Conservation (phyloP, 2,888 invertebrate genomes). For the Brassicogethes aeneus region DNA sequence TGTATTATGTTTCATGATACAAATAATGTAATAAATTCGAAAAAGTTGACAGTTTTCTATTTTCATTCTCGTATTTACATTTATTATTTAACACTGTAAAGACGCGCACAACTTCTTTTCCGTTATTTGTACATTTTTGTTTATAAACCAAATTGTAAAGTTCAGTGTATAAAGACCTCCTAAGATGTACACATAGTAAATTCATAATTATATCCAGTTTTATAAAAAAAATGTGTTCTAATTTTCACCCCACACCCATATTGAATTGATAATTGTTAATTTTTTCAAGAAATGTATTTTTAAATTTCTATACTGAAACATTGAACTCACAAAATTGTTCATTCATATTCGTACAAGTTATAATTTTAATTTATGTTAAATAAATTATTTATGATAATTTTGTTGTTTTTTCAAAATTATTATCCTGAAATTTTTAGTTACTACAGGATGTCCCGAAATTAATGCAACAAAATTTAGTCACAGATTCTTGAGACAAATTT, state of each 20-base stretch:
- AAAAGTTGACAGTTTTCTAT: constrained; percentile 17
- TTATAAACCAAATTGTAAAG: constrained; percentile 3
- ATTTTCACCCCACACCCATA: no score
- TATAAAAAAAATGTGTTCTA: constrained; percentile 24
- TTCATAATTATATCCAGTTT: constrained; percentile 38
- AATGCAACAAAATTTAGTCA: no score
- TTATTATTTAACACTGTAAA: not conserved
- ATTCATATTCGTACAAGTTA: constrained; percentile 7
- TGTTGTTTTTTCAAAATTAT: no score
- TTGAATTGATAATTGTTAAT: no score
- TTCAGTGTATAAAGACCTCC: not conserved
- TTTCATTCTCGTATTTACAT: constrained; percentile 6
- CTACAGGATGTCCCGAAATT: no score
- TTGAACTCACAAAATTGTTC: not conserved
- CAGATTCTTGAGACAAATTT: no score
- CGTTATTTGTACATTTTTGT: constrained; percentile 3
- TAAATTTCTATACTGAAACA: not conserved
- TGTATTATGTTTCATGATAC: constrained; percentile 38
- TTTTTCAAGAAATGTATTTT: no score
- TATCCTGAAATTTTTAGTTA: no score
- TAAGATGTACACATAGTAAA: constrained; percentile 27
- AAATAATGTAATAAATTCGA: constrained; percentile 34
- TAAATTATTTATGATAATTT: constrained; percentile 2
- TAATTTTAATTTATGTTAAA: constrained; percentile 14
- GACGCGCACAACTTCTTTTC: not conserved